phyloP scores from a whole-genome alignment of 2,797 vertebrate species.

The Pelochelys cantorii region DNA sequence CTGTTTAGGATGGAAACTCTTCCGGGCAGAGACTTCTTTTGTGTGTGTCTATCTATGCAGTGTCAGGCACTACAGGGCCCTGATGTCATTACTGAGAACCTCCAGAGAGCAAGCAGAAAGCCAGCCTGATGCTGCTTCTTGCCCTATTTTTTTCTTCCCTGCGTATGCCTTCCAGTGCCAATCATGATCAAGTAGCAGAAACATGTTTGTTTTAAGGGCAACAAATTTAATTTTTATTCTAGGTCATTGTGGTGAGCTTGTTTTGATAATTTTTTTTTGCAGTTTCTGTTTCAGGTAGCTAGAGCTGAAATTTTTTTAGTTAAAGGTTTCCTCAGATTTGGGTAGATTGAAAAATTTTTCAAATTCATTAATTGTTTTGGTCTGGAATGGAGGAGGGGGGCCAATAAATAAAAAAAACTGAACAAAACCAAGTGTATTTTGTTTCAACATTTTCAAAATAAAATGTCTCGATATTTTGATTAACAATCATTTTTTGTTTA shows the following conservation, averaged over 20 bases:
- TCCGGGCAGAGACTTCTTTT: background rate
- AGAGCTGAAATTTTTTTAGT: background rate
- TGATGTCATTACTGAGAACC: background rate
- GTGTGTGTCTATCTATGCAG: background rate
- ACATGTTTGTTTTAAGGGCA: background rate
- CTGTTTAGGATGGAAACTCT: background rate
- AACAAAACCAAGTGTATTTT: background rate
- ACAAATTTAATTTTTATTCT: background rate
- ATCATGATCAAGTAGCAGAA: background rate
- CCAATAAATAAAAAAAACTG: background rate
- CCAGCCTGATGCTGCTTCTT: background rate
- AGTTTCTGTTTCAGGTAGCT: background rate
- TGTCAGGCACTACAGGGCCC: background rate
- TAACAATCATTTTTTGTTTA: background rate
- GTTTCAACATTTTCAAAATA: background rate
- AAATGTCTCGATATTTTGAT: background rate
- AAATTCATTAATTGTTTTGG: background rate
- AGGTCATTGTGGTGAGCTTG: background rate
- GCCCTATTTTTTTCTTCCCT: background rate
- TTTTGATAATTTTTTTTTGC: background rate
- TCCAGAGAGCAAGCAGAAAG: background rate
- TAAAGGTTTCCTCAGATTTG: background rate
- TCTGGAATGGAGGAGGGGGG: background rate
- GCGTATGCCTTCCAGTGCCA: background rate
- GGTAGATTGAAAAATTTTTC: background rate